These are phyloP conservation scores for Drosophila pseudoobscura DNA, from an alignment of 1,140 invertebrate genomes.

Conservation along the genomic window DNA sequence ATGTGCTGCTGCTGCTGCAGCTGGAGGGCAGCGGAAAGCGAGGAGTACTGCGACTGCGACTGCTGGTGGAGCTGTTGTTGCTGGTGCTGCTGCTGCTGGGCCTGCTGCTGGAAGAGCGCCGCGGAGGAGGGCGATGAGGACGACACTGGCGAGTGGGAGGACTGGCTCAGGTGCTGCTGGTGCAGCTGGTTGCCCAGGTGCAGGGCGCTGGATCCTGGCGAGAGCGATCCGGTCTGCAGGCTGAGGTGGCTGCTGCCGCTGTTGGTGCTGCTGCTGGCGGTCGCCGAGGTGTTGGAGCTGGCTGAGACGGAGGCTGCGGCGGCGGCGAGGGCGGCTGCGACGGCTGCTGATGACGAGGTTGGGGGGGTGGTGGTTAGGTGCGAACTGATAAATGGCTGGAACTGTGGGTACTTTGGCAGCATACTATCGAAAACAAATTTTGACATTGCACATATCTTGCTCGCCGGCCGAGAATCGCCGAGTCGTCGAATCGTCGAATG, in stretches of 20 bases:
- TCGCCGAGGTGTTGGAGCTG: constrained; percentile 60
- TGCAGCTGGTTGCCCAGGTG: constrained; percentile 49
- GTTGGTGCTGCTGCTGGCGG: constrained; percentile 73
- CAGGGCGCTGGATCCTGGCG: constrained; percentile 61
- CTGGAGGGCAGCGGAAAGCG: constrained; percentile 74
- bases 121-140: constrained; percentile 77
- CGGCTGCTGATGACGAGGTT: constrained; percentile 85
- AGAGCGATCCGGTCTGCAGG: constrained; percentile 82
- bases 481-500: constrained; percentile 39
- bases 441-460: constrained; percentile 90
- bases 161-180: constrained; percentile 70
- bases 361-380: constrained; percentile 85
- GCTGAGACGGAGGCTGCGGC: constrained; percentile 81
- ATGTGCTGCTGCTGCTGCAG: constrained; percentile 79
- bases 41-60: constrained; percentile 67
- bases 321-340: constrained; percentile 82
- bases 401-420: constrained; percentile 96
- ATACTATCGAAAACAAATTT: constrained; percentile 98
- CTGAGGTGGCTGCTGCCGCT: constrained; percentile 83
- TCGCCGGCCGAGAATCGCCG: constrained; percentile 67
- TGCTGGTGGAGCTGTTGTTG: constrained; percentile 62
- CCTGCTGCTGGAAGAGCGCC: constrained; percentile 40
- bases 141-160: constrained; percentile 77
- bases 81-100: constrained; percentile 55
- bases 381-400: constrained; percentile 87